Evolutionary conservation across 30 jellyfish, hydroid and myxozoan species (phyloP).

Genomic region (Aurelia aurita): DNA sequence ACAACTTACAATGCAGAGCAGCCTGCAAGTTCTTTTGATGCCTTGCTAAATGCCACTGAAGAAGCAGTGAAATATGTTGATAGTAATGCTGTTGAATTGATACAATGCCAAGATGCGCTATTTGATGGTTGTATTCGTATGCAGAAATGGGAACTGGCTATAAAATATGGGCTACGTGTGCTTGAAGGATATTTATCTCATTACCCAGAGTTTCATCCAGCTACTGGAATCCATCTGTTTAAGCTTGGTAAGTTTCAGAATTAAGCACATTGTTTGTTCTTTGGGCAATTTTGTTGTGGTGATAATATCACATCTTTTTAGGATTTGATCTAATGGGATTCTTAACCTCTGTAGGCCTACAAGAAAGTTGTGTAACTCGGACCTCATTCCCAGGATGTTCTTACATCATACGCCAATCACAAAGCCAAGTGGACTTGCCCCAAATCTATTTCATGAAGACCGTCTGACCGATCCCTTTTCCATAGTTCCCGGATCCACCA

Average conservation of each 20-base stretch:
- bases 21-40: conserved; percentile 23
- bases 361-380: too few relatives aligned
- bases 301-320: too few relatives aligned
- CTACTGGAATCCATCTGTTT: conserved; percentile 76
- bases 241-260: conserved; percentile 73
- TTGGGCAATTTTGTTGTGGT: too few relatives aligned
- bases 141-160: conserved; percentile 73
- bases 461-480: too few relatives aligned
- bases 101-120: conserved; percentile 69
- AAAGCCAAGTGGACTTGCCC: too few relatives aligned
- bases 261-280: too few relatives aligned
- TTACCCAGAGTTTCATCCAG: conserved; percentile 71
- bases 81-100: conserved; percentile 48
- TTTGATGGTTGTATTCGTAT: conserved; percentile 72
- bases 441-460: too few relatives aligned
- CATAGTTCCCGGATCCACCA: too few relatives aligned
- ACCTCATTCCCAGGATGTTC: too few relatives aligned
- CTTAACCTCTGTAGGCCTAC: too few relatives aligned
- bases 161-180: conserved; percentile 54
- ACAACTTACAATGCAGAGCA: neutral
- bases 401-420: too few relatives aligned
- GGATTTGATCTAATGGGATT: too few relatives aligned
- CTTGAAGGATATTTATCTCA: conserved; percentile 36
- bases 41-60: conserved; percentile 12
- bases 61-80: conserved; percentile 54